These are phyloP conservation scores for Cryptotermes secundus DNA, from an alignment of 1,140 invertebrate genomes.

Conservation along the genomic window DNA sequence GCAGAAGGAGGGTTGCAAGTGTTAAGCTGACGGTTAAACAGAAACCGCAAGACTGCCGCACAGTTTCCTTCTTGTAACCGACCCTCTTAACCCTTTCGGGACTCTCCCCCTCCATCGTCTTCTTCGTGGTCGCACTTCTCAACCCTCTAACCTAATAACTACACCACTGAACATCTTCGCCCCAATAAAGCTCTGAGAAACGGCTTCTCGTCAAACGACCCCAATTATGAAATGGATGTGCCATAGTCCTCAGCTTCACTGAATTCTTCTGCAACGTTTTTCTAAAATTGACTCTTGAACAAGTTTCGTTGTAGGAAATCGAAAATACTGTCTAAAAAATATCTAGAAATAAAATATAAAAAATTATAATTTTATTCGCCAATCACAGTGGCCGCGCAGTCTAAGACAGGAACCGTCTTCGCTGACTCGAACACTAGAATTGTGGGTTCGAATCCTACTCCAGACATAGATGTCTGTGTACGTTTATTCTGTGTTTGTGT, in stretches of 20 bases:
- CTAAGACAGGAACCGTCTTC: too few relatives aligned
- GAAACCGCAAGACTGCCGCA: background rate
- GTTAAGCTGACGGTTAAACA: background rate
- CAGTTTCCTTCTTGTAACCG: slow-evolving; percentile 6
- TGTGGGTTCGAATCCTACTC: too few relatives aligned
- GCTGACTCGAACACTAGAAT: too few relatives aligned
- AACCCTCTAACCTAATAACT: slow-evolving; percentile 8
- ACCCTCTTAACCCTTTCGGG: slow-evolving; percentile 13
- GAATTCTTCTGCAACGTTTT: background rate
- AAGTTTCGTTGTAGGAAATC: too few relatives aligned
- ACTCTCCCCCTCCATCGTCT: background rate
- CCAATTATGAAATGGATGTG: background rate
- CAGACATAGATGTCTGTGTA: too few relatives aligned
- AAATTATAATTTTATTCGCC: too few relatives aligned
- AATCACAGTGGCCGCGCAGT: too few relatives aligned
- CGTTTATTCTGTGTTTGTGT: too few relatives aligned
- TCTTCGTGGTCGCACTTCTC: background rate
- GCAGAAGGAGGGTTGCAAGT: background rate
- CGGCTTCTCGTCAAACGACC: background rate
- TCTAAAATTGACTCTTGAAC: too few relatives aligned
- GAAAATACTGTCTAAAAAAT: too few relatives aligned
- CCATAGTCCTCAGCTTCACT: background rate
- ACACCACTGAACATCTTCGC: slow-evolving; percentile 7
- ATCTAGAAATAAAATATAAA: too few relatives aligned
- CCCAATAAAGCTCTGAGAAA: background rate